These are phyloP conservation scores for Enteromius unitaeniatus DNA, from an alignment of 2,797 vertebrate genomes.

Conservation along the genomic window DNA sequence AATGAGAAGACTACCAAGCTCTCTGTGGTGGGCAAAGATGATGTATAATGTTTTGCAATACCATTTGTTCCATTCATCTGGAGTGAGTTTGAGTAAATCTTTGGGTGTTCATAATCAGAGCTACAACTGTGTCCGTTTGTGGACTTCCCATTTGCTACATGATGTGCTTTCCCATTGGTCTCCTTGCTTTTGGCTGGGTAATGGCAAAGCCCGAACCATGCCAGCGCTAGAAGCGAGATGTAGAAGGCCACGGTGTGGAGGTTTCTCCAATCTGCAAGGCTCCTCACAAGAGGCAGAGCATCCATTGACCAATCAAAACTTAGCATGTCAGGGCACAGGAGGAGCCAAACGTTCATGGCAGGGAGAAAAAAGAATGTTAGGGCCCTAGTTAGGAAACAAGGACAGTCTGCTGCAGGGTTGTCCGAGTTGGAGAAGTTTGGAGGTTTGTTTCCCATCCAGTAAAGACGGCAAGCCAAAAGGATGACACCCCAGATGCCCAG, in stretches of 20 bases:
- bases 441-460: conserved; percentile 99
- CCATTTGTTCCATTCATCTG: conserved; percentile 77
- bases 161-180: conserved; percentile 83
- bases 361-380: conserved; percentile 95
- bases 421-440: conserved; percentile 99
- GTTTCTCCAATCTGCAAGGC: conserved; percentile 89
- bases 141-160: conserved; percentile 87
- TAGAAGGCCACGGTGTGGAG: conserved; percentile 88
- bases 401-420: conserved; percentile 94
- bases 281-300: conserved; percentile 91
- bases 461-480: conserved; percentile 89
- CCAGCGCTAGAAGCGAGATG: conserved; percentile 81
- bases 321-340: conserved; percentile 93
- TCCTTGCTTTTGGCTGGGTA: conserved; percentile 75
- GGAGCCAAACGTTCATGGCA: conserved; percentile 91
- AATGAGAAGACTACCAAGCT: conserved; percentile 92
- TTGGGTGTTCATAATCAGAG: conserved; percentile 76
- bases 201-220: conserved; percentile 83
- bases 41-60: conserved; percentile 80
- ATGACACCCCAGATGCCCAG: conserved; percentile 88
- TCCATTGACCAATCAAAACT: conserved; percentile 99
- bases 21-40: conserved; percentile 88
- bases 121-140: conserved; percentile 92
- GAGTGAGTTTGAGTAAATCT: conserved; percentile 76
- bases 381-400: conserved; percentile 85